Base-by-base conservation (phyloP, 2,888 invertebrate genomes). In the Eupithecia subumbrata region DNA sequence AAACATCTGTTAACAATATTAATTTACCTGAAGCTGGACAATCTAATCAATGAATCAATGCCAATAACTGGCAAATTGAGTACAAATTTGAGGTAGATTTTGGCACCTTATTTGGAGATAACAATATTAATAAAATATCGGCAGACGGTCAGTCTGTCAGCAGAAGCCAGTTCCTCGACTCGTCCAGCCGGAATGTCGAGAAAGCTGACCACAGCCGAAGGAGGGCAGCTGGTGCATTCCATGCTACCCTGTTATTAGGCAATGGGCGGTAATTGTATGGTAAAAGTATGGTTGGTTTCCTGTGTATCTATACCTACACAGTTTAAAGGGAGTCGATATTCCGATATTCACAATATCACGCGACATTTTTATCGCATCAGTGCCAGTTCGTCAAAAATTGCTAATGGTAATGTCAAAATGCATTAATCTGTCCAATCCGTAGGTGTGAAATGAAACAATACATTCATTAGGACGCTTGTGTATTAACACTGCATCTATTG, bases 181-280 rank as follows among this genome's bases (percentile, higher is more conserved):
- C 84, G 90, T 90, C 87, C 72, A 83, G 85, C 88, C 84, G 88
- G 91, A 90, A 91, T 91, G 89, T 71, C 76, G 86, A 89, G 91
- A 91, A 91, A 91, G 91, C 90, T 87, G 86, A 72, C 76, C 77
- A 73, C 73, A 73, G 75, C 45, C 12, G 45, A 37, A 71, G 8
- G 18, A 71, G 12, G 34, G 12, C 77, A 73, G 77, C 75, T 75
- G 72, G 71, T 37, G 22, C 40, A 69, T 70, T 40, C 14, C 25
- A 48, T 30, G 37, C 64, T 34, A 64, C 73, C 66, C 56, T 64
- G 60, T 60, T 70, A 71, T 76, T 73, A 76, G 45, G 72, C 56
- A 43, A 30, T 56, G 56, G 71, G 22, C 68, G 30, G 18, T 75
- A 63, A 75, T 72, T 72, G 72, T 64, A 34, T 64, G 16, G 30